Evolutionary conservation across 2,113 vertebrate species (phyloP).

Genomic region (Phodopus roborovskii): DNA sequence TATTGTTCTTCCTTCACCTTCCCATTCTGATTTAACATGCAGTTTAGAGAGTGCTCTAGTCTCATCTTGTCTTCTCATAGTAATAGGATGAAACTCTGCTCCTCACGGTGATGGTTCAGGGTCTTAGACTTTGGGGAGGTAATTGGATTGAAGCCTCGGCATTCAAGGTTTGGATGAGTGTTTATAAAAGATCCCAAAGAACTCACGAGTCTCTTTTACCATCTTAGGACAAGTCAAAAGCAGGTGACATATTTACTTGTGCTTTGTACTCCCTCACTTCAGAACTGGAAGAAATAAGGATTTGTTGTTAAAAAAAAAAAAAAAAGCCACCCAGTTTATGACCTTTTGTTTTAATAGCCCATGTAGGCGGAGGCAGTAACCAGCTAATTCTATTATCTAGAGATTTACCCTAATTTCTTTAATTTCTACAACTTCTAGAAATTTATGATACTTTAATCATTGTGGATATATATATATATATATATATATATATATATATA

Average conservation of each 20-base stretch:
- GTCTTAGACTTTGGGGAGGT: not conserved
- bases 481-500: constrained; percentile 2
- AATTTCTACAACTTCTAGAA: not conserved
- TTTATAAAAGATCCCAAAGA: not conserved
- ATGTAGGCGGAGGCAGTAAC: not conserved
- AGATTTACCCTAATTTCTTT: constrained; percentile 21
- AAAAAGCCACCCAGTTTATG: not conserved
- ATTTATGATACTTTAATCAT: constrained; percentile 7
- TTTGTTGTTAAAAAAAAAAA: not conserved
- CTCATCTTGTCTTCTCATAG: not conserved
- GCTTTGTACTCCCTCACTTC: not conserved
- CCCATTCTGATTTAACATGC: not conserved
- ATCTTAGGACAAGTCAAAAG: not conserved
- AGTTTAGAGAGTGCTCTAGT: not conserved
- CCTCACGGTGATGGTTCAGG: not conserved
- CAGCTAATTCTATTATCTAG: not conserved
- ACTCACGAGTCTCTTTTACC: not conserved
- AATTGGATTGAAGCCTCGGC: not conserved
- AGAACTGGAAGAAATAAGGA: not conserved
- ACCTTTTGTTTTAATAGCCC: not conserved
- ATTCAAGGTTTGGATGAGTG: not conserved
- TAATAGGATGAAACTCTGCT: not conserved
- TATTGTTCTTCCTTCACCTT: not conserved
- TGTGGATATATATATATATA: not conserved
- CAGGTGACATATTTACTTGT: not conserved